Evolutionary conservation across 2,113 vertebrate species (phyloP).

Genomic region (Jaculus jaculus): DNA sequence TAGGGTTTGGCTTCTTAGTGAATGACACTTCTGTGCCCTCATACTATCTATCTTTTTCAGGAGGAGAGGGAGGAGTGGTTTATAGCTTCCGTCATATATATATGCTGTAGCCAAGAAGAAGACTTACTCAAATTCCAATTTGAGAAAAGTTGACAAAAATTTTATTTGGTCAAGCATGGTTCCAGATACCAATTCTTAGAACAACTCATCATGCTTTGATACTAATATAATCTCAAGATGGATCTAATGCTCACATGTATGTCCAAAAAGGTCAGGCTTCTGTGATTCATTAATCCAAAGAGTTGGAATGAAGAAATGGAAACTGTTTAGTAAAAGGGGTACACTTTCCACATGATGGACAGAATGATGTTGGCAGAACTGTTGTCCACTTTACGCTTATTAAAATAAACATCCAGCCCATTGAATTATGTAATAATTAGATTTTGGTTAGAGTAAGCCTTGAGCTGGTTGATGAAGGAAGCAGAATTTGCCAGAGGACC

Average conservation of each 20-base stretch:
- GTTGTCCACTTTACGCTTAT: neutral
- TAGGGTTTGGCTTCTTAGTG: neutral
- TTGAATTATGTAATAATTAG: too few relatives aligned
- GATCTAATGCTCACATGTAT: neutral
- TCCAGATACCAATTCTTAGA: neutral
- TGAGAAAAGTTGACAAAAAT: neutral
- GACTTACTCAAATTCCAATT: neutral
- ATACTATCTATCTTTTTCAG: neutral
- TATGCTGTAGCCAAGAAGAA: neutral
- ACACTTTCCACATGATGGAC: neutral
- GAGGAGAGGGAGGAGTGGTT: neutral
- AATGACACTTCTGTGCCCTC: neutral
- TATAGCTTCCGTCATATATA: neutral
- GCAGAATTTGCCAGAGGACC: neutral
- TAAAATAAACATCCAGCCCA: neutral
- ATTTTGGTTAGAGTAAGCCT: neutral
- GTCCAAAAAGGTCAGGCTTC: neutral
- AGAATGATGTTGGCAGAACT: neutral
- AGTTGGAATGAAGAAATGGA: neutral
- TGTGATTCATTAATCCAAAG: neutral
- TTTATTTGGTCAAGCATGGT: neutral
- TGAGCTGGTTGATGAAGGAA: neutral
- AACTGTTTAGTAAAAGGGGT: neutral
- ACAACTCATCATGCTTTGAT: neutral
- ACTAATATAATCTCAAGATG: neutral